Evolutionary conservation across 53 echinoderm and acorn worm genomes (phyloP).

Genomic region (Arbacia lixula): DNA sequence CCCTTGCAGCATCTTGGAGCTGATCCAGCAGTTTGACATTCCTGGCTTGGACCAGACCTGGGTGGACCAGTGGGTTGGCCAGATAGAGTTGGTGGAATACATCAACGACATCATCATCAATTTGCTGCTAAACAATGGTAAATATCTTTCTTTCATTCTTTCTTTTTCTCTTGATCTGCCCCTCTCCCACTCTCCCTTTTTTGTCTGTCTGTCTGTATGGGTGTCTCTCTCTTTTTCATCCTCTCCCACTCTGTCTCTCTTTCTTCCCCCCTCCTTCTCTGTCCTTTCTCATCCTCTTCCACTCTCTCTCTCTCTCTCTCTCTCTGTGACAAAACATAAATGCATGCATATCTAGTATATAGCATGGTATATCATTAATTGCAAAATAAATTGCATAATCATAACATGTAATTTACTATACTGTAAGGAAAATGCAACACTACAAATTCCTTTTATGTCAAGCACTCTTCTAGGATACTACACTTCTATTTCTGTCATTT

Average conservation of each 20-base stretch:
- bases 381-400: too few relatives aligned
- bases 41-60: conserved; percentile 15
- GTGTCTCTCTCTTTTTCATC: neutral
- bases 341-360: neutral
- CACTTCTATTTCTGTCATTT: too few relatives aligned
- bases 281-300: neutral
- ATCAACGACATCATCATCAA: neutral
- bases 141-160: neutral
- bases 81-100: conserved; percentile 13
- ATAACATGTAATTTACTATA: too few relatives aligned
- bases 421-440: too few relatives aligned
- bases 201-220: too few relatives aligned
- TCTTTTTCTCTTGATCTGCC: neutral
- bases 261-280: neutral
- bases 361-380: neutral
- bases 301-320: neutral
- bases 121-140: conserved; percentile 12
- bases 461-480: too few relatives aligned
- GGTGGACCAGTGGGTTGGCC: conserved; percentile 20
- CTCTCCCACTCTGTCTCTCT: neutral
- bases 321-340: neutral
- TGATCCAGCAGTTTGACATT: neutral
- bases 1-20: conserved; percentile 12
- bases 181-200: too few relatives aligned
- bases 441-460: too few relatives aligned